Conservation (phyloP, 1,140 invertebrate species). For the Semibalanus balanoides region DNA sequence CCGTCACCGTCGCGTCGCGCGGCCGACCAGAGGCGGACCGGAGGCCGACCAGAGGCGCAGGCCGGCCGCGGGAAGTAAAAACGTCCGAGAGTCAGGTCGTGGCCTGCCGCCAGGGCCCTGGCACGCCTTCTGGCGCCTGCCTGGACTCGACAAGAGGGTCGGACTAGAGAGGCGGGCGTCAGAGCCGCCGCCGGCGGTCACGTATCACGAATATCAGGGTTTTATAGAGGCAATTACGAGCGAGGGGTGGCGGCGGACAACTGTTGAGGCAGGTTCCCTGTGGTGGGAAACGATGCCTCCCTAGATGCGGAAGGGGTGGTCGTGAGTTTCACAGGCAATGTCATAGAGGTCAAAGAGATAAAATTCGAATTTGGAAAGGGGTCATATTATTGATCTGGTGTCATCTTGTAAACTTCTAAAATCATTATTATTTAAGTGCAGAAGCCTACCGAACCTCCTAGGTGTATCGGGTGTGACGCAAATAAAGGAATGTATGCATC, state of each 20-base stretch:
- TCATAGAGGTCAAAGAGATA: neutral
- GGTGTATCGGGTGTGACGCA: no score
- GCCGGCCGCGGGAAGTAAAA: neutral
- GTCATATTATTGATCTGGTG: no score
- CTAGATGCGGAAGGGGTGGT: neutral
- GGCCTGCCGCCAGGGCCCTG: neutral
- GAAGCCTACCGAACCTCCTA: no score
- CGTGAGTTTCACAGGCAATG: neutral
- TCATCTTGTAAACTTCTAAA: no score
- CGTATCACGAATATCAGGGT: neutral
- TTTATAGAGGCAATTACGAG: neutral
- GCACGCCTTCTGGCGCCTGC: neutral
- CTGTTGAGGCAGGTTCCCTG: neutral
- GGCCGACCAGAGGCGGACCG: no score
- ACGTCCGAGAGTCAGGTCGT: neutral
- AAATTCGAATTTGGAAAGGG: no score
- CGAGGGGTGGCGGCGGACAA: neutral
- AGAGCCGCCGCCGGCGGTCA: neutral
- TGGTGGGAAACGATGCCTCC: neutral
- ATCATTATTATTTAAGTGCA: no score
- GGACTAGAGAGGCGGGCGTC: neutral
- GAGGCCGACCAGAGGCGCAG: no score
- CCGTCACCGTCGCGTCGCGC: no score
- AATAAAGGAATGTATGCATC: no score
- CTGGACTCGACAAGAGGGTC: neutral